Percentiles rank a stretch among this genome's conserved stretches.
phyloP scores from a whole-genome alignment of 1,140 invertebrate species.

The Drosophila biarmipes region DNA sequence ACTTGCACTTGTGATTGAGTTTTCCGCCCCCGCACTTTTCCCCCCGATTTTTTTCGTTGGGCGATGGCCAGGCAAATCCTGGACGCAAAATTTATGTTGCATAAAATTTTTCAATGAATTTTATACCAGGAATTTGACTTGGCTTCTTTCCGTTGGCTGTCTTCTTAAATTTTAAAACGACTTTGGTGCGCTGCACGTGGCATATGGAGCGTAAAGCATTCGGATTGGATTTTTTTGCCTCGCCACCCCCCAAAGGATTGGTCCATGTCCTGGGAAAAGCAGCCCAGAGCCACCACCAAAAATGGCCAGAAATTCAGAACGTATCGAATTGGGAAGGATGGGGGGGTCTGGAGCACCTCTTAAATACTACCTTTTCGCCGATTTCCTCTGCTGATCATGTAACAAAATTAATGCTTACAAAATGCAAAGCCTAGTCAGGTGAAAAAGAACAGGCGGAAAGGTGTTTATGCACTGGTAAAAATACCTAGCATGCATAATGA shows the following conservation, averaged over 20 bases:
- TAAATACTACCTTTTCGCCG: slow-evolving; percentile 6
- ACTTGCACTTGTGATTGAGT: slow-evolving; percentile 71
- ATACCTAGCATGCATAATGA: neutral
- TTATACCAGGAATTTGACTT: slow-evolving; percentile 78
- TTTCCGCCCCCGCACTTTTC: slow-evolving; percentile 22
- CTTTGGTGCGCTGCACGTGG: slow-evolving; percentile 71
- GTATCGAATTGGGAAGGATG: neutral
- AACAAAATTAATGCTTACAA: slow-evolving; percentile 32
- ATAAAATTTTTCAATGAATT: slow-evolving; percentile 83
- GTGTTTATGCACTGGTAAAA: neutral
- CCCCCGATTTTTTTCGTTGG: slow-evolving; percentile 2
- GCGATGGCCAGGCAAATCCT: slow-evolving; percentile 61
- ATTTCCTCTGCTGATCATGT: slow-evolving; percentile 12
- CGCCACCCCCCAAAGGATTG: slow-evolving; percentile 27
- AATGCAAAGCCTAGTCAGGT: slow-evolving; percentile 14
- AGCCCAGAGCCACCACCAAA: neutral
- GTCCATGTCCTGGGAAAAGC: neutral
- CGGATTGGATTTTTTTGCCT: slow-evolving; percentile 22
- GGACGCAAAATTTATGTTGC: slow-evolving; percentile 81
- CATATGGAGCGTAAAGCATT: slow-evolving; percentile 81
- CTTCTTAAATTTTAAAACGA: slow-evolving; percentile 75
- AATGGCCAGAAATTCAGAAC: neutral
- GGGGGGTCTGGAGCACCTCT: neutral
- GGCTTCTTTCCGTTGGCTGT: slow-evolving; percentile 54
- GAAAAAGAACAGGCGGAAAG: neutral